A percentile compares a stretch with the other conserved stretches of the same genome.
phyloP scores from a whole-genome alignment of 2,888 invertebrate genomes.

The Eristalis arbustorum region DNA sequence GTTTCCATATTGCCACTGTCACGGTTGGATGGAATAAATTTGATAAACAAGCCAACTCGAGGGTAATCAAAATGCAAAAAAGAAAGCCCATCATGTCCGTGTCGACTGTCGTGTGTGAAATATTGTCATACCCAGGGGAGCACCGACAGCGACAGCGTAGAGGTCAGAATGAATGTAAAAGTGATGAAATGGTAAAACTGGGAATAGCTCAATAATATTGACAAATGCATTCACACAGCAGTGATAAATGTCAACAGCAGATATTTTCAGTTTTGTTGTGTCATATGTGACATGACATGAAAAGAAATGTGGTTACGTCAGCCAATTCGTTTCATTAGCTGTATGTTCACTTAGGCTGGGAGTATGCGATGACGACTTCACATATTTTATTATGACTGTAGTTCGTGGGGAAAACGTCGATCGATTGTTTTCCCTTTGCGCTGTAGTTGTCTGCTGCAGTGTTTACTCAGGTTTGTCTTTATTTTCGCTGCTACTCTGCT shows the following conservation, averaged over 20 bases:
- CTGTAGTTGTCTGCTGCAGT: too few relatives aligned
- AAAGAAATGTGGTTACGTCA: background rate
- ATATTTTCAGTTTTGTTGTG: background rate
- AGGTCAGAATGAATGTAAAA: background rate
- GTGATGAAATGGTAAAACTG: background rate
- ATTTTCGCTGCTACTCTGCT: too few relatives aligned
- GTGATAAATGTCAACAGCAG: background rate
- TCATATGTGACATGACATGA: background rate
- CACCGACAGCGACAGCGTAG: constrained; percentile 7
- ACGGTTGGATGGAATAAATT: constrained; percentile 28
- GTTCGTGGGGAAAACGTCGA: background rate
- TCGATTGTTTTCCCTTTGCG: too few relatives aligned
- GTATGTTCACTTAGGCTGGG: background rate
- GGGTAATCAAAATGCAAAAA: constrained; percentile 30
- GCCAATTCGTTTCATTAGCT: background rate
- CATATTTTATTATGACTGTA: background rate
- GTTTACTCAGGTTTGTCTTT: too few relatives aligned
- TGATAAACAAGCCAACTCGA: constrained; percentile 3
- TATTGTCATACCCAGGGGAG: background rate
- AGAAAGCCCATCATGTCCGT: background rate
- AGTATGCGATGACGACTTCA: background rate
- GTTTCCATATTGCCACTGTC: constrained; percentile 1
- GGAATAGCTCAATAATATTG: constrained; percentile 6
- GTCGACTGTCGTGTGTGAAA: background rate
- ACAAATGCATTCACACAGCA: constrained; percentile 8